A percentile compares a stretch with the other conserved stretches of the same genome.
These are phyloP conservation scores for Chorisops tibialis DNA, from an alignment of 2,888 invertebrate species.

Conservation along the genomic window DNA sequence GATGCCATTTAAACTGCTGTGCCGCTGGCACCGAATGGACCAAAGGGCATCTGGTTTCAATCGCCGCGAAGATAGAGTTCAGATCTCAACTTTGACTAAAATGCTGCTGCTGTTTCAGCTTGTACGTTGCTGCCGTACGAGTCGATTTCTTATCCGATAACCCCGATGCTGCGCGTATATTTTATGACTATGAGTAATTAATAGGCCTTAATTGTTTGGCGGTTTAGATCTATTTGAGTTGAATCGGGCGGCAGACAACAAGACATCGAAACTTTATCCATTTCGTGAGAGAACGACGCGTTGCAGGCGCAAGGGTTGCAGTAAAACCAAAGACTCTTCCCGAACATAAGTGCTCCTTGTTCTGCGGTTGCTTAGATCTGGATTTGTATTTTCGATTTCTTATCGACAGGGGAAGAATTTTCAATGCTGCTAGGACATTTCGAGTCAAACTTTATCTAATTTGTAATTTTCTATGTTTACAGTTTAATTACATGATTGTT, in stretches of 20 bases:
- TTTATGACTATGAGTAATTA: slow-evolving; percentile 30
- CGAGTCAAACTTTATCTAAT: no score
- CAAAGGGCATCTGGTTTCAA: slow-evolving; percentile 36
- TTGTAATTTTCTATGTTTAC: no score
- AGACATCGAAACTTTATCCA: slow-evolving; percentile 4
- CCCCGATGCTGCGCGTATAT: slow-evolving; percentile 18
- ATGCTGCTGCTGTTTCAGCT: slow-evolving; percentile 20
- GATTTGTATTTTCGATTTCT: no score
- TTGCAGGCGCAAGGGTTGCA: slow-evolving; percentile 2
- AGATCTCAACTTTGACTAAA: slow-evolving; percentile 7
- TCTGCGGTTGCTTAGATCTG: no score
- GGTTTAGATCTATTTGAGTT: slow-evolving; percentile 17
- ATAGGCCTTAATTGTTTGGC: slow-evolving; percentile 31
- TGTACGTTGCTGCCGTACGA: slow-evolving; percentile 1
- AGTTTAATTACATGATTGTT: no score
- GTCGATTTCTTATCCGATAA: slow-evolving; percentile 25
- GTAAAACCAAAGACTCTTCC: not conserved
- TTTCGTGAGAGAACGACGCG: not conserved
- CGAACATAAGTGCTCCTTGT: no score
- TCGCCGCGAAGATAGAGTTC: slow-evolving; percentile 28
- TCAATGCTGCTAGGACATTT: no score
- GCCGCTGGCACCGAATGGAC: slow-evolving; percentile 16
- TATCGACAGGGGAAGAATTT: no score
- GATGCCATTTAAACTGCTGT: slow-evolving; percentile 21
- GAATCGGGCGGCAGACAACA: not conserved